These are phyloP conservation scores for Cotesia congregata DNA, from an alignment of 2,888 invertebrate species.

Conservation along the genomic window DNA sequence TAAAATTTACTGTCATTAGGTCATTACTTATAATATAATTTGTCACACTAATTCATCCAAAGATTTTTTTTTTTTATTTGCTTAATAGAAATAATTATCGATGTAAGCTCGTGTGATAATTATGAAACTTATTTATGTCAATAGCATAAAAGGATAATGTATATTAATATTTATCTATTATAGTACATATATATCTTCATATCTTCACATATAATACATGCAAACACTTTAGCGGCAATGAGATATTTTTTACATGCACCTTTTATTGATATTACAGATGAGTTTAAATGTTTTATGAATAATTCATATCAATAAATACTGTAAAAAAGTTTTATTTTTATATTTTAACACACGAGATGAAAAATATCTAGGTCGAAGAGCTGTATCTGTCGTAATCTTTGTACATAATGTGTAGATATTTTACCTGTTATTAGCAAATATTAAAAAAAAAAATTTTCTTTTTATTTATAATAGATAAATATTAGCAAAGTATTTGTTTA, in stretches of 20 bases:
- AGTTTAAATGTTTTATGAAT: constrained; percentile 2
- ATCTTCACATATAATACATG: not conserved
- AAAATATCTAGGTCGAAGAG: constrained; percentile 35
- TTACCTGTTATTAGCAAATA: not conserved
- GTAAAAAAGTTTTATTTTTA: not conserved
- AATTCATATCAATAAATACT: constrained; percentile 1
- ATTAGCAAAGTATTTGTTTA: not conserved
- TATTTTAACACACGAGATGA: not conserved
- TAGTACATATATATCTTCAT: not conserved
- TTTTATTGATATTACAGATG: not conserved
- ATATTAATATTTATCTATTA: not conserved
- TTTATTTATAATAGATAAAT: not conserved
- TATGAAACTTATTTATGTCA: not conserved
- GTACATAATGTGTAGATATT: not conserved
- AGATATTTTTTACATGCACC: not conserved
- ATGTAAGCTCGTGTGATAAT: not conserved
- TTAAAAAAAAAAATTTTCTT: not conserved
- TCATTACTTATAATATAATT: not conserved
- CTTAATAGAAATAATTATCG: not conserved
- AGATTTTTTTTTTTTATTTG: not conserved
- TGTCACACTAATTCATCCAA: not conserved
- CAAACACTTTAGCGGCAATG: not conserved
- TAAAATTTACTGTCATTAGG: not conserved
- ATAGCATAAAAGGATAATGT: not conserved
- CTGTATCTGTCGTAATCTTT: constrained; percentile 23